phyloP scores from a whole-genome alignment of 37 sponge, comb jelly and placozoan species.

The Cladorhizidae sp. region DNA sequence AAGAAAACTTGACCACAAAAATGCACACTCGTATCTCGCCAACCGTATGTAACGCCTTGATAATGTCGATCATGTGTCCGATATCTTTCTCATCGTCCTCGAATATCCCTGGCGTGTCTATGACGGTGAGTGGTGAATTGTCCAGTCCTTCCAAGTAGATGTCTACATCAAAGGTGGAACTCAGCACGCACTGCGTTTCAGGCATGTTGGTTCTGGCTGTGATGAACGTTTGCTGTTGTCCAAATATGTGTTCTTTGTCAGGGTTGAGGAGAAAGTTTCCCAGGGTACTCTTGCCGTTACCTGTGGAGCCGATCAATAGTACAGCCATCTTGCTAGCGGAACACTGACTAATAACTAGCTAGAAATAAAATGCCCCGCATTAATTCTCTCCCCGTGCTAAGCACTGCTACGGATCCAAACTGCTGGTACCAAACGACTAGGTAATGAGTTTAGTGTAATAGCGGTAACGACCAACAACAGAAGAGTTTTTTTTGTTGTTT shows the following conservation, averaged over 20 bases:
- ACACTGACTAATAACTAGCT: no score
- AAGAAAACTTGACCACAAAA: slow-evolving; percentile 22
- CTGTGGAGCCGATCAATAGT: slow-evolving; percentile 52
- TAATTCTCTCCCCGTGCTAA: no score
- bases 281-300: slow-evolving; percentile 46
- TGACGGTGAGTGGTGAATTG: not conserved
- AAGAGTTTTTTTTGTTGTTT: no score
- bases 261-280: slow-evolving; percentile 53
- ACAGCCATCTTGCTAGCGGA: slow-evolving; percentile 15
- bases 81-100: slow-evolving; percentile 32
- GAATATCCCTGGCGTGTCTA: slow-evolving; percentile 55
- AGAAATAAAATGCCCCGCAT: no score
- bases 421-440: no score
- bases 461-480: no score
- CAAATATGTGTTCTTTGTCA: slow-evolving; percentile 5
- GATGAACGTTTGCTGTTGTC: slow-evolving; percentile 13
- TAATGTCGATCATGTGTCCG: slow-evolving; percentile 32
- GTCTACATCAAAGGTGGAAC: not conserved
- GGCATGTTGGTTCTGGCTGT: slow-evolving; percentile 30
- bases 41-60: not conserved
- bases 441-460: no score
- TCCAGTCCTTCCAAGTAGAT: not conserved
- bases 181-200: slow-evolving; percentile 28
- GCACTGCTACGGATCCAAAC: no score
- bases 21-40: slow-evolving; percentile 21